These are phyloP conservation scores for Parauchenoglanis ngamensis DNA, from an alignment of 2,797 vertebrate species.

Conservation along the genomic window DNA sequence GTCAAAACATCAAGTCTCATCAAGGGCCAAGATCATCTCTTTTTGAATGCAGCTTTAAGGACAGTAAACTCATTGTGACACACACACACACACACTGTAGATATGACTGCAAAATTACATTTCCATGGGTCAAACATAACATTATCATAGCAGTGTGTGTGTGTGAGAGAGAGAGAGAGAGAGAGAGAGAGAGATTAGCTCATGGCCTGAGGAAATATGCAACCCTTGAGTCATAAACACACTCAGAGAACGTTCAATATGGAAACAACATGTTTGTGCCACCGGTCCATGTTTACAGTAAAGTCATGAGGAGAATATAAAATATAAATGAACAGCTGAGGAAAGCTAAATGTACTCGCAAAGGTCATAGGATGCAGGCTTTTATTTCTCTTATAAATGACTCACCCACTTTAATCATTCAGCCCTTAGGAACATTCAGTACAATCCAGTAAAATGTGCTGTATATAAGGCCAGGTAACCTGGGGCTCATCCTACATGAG, in stretches of 20 bases:
- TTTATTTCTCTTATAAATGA: neutral
- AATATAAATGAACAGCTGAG: neutral
- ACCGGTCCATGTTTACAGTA: neutral
- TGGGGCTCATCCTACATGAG: neutral
- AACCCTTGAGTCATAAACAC: slow-evolving; percentile 7
- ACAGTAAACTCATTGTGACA: neutral
- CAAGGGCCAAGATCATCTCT: neutral
- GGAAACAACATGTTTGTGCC: neutral
- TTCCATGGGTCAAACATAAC: neutral
- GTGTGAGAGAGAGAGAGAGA: too few species aligned
- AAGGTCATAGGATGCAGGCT: neutral
- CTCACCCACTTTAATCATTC: neutral
- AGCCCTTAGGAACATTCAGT: neutral
- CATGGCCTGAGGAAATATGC: neutral
- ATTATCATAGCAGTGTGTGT: neutral
- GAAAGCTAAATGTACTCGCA: neutral
- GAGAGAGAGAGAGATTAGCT: neutral
- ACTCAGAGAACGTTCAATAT: neutral
- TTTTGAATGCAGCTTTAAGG: neutral
- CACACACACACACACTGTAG: neutral
- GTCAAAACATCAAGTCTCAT: neutral
- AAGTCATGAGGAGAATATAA: neutral
- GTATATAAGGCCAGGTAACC: neutral
- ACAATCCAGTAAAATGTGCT: neutral
- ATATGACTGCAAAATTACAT: neutral